Evolutionary conservation across 35 echinoderm and acorn worm genomes (phyloP), one percentile per base, ranked within the genome.

Genomic region (Ophiothrix spiculata): DNA sequence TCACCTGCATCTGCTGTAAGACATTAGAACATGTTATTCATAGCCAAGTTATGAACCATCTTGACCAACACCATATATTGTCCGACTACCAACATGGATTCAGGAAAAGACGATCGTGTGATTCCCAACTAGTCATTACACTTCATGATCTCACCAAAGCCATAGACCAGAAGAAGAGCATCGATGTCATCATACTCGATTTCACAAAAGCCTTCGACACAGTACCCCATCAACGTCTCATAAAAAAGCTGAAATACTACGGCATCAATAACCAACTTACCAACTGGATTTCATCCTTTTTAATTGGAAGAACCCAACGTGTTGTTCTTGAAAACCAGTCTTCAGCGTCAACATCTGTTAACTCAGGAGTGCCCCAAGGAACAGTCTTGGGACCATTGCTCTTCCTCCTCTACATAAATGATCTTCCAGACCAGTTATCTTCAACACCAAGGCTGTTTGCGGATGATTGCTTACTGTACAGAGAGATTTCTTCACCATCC

Each of bases 1-100:
- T 91, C 0, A 91, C 89, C 28, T 64, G 75, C 36, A 86, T 78
- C 23, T 85, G 76, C 80, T 84, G 74, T 28, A 91, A 86, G 76
- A 35, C 86, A 17, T 39, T 86, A n/a, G 88, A 78, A 63, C 60
- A 90, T 39, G 42, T 31, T 28, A 11, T 76, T 11, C 34, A 79
- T 11, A 32, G 77, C 77, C 77, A 79, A 36, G n/a, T 79, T 79
- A 79, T 79, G 77, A 79, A 79, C 77, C 77, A 79, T 79, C 77
- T 37, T 37, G 37, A 79, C 38, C 36, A 32, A 14, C 77, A 79
- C 77, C 33, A n/a, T 36, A 79, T 79, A 21, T 36, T 79, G 33
- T 79, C 2, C 12, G 36, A 79, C 32, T 36, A 79, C 77, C 77
- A 79, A 37, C 77, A 79, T 0, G 77, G 77, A 79, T 79, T 79